Base-by-base conservation (phyloP, 2,888 invertebrate genomes). In the Drosophila flavopinicola region DNA sequence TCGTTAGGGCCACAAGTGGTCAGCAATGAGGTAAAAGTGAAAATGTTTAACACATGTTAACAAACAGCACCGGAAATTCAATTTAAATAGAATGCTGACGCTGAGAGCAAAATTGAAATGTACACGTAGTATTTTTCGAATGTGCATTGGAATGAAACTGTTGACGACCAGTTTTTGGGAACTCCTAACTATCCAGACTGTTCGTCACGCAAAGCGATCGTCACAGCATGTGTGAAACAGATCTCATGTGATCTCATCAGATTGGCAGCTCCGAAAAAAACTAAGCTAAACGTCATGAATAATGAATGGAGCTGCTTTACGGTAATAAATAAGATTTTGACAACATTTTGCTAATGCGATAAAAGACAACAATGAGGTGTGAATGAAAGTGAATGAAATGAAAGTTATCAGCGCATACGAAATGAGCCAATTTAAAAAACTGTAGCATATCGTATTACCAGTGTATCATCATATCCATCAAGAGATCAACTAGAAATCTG, bases 331-430 rank as follows among this genome's bases (percentile, higher is more conserved):
- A 44, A 52, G 59, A 51, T 69, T 63, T 68, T 38, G 56, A 60
- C 44, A 58, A 41, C 52, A 33, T 63, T 78, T 70, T 45, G 57
- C 76, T 57, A 69, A 69, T 85, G 60, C 66, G 51, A 57, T 39
- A 49, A 41, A 13, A 44, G 24, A 59, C 32, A 39, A 27, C 44
- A 29, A 32, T 29, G 47, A 85, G 64, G 79, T 85, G 85, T 78
- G 76, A 85, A 83, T 66, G 79, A 85, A 80, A 83, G 85, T 67
- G 63, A 83, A 68, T 69, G 53, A 85, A 75, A 76, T 76, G 84
- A 78, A 78, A 78, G 84, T 76, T 79, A 84, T 78, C 77, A 48
- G 49, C 49, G 35, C 63, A 56, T 68, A 23, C 60, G 24, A 67
- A 59, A 54, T 53, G 53, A 57, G 58, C 57, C 63, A 72, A 72